phyloP scores from a whole-genome alignment of 1,140 invertebrate genomes.

The Listronotus bonariensis region DNA sequence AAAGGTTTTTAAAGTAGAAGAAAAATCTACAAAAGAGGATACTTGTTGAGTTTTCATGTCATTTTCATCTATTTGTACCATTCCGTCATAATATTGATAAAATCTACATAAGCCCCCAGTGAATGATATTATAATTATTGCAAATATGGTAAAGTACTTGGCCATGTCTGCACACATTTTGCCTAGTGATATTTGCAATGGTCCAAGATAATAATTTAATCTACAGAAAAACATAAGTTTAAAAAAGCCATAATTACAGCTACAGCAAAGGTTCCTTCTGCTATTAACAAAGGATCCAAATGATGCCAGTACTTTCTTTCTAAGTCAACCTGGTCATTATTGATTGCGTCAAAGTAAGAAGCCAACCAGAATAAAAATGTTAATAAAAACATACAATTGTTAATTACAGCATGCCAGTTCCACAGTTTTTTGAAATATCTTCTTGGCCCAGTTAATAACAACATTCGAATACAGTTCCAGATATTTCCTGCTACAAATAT shows the following conservation, averaged over 20 bases:
- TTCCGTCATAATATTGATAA: slow-evolving; percentile 66
- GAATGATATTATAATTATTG: slow-evolving; percentile 62
- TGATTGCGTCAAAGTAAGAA: slow-evolving; percentile 56
- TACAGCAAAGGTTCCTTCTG: slow-evolving; percentile 73
- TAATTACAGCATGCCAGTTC: slow-evolving; percentile 61
- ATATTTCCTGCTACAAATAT: slow-evolving; percentile 57
- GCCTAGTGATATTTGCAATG: slow-evolving; percentile 65
- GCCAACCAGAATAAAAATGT: slow-evolving; percentile 61
- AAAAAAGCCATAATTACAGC: slow-evolving; percentile 74
- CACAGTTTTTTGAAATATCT: slow-evolving; percentile 59
- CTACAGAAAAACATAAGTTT: slow-evolving; percentile 63
- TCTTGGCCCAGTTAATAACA: slow-evolving; percentile 58
- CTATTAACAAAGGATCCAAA: slow-evolving; percentile 71
- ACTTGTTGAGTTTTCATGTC: slow-evolving; percentile 58
- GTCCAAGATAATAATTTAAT: slow-evolving; percentile 64
- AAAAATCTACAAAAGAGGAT: slow-evolving; percentile 62
- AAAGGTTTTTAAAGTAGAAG: slow-evolving; percentile 71
- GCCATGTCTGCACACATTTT: slow-evolving; percentile 65
- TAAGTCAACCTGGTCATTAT: slow-evolving; percentile 57
- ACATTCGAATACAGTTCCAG: slow-evolving; percentile 59
- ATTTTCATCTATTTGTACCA: slow-evolving; percentile 62
- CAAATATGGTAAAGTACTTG: slow-evolving; percentile 62
- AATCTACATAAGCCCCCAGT: slow-evolving; percentile 58
- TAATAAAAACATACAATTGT: slow-evolving; percentile 56
- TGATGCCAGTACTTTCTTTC: slow-evolving; percentile 72